Conservation (phyloP, 2,888 invertebrate genomes). For the Hydriomena furcata region DNA sequence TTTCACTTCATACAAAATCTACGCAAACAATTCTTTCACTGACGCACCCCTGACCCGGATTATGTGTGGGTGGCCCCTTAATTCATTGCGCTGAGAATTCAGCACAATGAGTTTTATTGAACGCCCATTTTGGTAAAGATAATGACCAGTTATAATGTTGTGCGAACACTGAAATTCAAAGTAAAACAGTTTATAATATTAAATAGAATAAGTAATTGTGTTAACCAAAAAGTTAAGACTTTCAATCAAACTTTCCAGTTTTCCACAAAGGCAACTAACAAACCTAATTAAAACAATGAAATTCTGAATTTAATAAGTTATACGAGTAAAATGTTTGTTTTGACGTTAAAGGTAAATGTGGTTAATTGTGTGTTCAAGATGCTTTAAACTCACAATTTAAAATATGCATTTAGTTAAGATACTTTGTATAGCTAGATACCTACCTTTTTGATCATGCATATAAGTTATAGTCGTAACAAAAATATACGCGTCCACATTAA, state of each 20-base stretch:
- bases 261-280: conserved; percentile 26
- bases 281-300: conserved; percentile 35
- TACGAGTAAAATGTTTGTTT: conserved; percentile 32
- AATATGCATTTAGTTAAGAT: background rate
- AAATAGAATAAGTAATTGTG: conserved; percentile 28
- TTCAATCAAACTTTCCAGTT: conserved; percentile 32
- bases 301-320: conserved; percentile 29
- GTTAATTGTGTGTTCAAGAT: conserved; percentile 6
- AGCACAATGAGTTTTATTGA: conserved; percentile 26
- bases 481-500: too few species aligned
- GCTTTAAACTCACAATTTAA: background rate
- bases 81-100: conserved; percentile 11
- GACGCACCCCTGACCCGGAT: too few species aligned
- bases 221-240: conserved; percentile 29
- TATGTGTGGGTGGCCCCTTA: too few species aligned
- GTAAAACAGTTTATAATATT: conserved; percentile 24
- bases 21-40: too few species aligned
- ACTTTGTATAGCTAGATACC: too few species aligned
- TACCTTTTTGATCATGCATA: too few species aligned
- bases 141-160: conserved; percentile 15
- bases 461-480: too few species aligned
- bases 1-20: too few species aligned
- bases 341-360: conserved; percentile 17
- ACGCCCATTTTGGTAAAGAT: conserved; percentile 18
- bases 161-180: conserved; percentile 11